Base-by-base conservation (phyloP, 2,797 vertebrate species). In the Platalea minor region DNA sequence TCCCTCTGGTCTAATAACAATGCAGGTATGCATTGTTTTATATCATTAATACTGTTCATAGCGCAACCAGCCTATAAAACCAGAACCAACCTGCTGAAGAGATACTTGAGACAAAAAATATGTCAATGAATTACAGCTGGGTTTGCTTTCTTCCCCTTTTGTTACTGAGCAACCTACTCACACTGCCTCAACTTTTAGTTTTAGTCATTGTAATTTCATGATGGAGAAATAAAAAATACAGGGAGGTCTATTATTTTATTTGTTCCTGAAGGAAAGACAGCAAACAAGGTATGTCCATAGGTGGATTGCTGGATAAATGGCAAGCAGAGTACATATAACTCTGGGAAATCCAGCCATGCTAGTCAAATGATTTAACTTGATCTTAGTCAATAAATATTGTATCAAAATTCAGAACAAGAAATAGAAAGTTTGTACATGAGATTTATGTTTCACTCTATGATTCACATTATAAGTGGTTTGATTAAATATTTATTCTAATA, bases 401-500 rank as follows among this genome's bases (percentile, higher is more conserved):
- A 96, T 35, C 85, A 78, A 94, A 84, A 94, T 70, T 95, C 84
- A 94, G 93, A 94, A 87, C 15, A 96, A 93, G 91, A 93, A 97
- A 95, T 72, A 91, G 67, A 92, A 95, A 96, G 33, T 93, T 97
- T 97, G 96, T 97, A 95, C 76, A 78, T 93, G 93, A 97, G 94
- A 97, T 96, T 96, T 97, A 97, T 96, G 90, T 95, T 97, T 97
- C 85, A 90, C 69, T 96, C 93, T 89, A 67, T 50, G 56, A 97
- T 89, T 95, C 75, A 91, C 39, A 95, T 85, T 74, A 69, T 82
- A 97, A 98, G 95, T 93, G 64, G 73, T 92, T 85, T 87, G 92
- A 97, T 98, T 97, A 98, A 98, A 97, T 97, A 98, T 98, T 97
- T 96, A 97, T 97, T 97, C 93, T 97, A 95, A 91, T 95, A 97